Evolutionary conservation across 2,888 invertebrate genomes (phyloP), one percentile per base, ranked within the genome.

Genomic region (Deroplatys truncata): DNA sequence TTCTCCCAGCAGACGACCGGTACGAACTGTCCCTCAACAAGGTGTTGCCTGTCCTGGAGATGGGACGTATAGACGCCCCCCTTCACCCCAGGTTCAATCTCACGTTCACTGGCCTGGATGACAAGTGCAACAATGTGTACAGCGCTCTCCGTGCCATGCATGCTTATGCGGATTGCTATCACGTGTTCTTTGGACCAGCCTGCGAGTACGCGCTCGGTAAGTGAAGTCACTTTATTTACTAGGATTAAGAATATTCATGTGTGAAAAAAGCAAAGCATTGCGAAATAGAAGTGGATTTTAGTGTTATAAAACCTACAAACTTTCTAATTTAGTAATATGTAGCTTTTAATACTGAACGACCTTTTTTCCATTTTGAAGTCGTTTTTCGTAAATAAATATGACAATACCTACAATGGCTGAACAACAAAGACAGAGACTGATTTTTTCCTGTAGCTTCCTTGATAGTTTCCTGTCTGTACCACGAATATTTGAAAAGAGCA

Each of bases 201-300:
- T 98, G 98, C 92, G 98, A 98, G 92, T 97, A 96, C 93, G 96
- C 96, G 49, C 93, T 97, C 88, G 97, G 98, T 98, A 93, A 95
- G 96, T 94, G 82, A n/a, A 88, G 84, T 87, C 82, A 84, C 28
- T 8, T 9, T 9, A 1, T 83, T 8, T 8, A 7, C 7, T 28
- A 83, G 83, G 15, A 15, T 28, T n/a, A 82, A n/a, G 82, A 7
- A 4, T 82, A 82, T 2, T 5, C 83, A 35, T 35, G 8, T 35
- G 8, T 9, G 9, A 35, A 5, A 1, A 35, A 35, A 9, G 35
- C 35, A 8, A 5, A 35, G 7, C 35, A 9, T 35, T 9, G 31
- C 31, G 2, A 31, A 31, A 31, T 1, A 5, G 7, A 35, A 5
- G 7, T 35, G 35, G 9, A 35, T 35, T 35, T 9, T 35, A 35